Conservation (phyloP, 2,113 vertebrate species). For the Synchiropus splendidus region DNA sequence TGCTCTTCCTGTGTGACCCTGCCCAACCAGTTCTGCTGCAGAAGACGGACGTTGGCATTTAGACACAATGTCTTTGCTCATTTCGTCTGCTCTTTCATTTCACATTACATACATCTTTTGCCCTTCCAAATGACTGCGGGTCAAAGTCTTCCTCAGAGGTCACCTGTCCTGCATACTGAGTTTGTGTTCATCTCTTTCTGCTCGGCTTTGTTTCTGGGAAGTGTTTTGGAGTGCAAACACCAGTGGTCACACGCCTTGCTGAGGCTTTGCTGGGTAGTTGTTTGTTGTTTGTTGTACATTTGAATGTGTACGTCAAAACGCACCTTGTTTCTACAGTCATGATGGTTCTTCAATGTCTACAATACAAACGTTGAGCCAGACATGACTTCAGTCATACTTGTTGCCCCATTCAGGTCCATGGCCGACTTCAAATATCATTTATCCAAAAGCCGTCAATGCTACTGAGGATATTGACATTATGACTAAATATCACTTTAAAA, state of each 20-base stretch:
- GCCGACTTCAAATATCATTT: too few species aligned
- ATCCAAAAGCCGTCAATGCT: too few species aligned
- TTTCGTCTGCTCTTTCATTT: too few species aligned
- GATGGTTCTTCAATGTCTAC: conserved; percentile 6
- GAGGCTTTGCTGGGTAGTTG: conserved; percentile 1
- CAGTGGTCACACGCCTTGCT: background rate
- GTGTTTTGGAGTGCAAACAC: conserved; percentile 32
- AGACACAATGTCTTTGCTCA: too few species aligned
- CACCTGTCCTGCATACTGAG: conserved; percentile 31
- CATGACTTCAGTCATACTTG: background rate
- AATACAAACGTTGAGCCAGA: background rate
- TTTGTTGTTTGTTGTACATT: conserved; percentile 32
- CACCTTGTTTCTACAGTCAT: conserved; percentile 17
- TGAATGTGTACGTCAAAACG: conserved; percentile 7
- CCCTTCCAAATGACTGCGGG: background rate
- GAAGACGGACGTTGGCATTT: too few species aligned
- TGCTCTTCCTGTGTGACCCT: too few species aligned
- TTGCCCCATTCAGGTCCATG: background rate
- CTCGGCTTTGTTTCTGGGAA: conserved; percentile 27
- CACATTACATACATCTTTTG: too few species aligned
- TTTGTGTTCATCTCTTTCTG: conserved; percentile 39
- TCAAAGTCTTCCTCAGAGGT: conserved; percentile 19
- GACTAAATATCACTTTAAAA: too few species aligned
- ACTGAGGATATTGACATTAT: too few species aligned
- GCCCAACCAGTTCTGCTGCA: too few species aligned